phyloP scores from a whole-genome alignment of 2,113 vertebrate genomes.

The Crypturellus undulatus region DNA sequence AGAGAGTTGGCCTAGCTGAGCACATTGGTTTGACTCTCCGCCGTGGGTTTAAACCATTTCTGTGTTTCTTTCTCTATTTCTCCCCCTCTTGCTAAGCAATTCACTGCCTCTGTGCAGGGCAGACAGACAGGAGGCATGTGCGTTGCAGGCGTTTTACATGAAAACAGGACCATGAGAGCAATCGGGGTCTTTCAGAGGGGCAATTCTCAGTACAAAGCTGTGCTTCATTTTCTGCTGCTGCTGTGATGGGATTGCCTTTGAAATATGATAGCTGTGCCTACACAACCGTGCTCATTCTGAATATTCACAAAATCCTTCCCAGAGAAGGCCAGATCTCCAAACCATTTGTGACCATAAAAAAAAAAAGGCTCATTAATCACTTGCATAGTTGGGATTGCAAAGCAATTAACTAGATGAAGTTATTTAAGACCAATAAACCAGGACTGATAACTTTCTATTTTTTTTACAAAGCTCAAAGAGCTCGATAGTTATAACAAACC shows the following conservation, averaged over 20 bases:
- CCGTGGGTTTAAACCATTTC: not conserved
- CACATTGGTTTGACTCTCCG: not conserved
- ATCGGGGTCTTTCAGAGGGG: not conserved
- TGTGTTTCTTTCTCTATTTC: accelerated
- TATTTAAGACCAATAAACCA: not conserved
- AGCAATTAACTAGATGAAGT: not conserved
- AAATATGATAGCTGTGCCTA: not conserved
- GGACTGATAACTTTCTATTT: not conserved
- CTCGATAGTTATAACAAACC: not conserved
- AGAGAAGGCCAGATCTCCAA: not conserved
- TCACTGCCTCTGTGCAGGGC: not conserved
- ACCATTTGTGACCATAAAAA: not conserved
- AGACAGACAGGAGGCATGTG: not conserved
- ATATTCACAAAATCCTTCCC: not conserved
- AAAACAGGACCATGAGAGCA: accelerated
- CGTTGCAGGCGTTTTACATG: accelerated
- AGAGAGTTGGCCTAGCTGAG: not conserved
- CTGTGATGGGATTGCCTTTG: not conserved
- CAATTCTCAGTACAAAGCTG: not conserved
- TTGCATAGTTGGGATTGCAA: not conserved
- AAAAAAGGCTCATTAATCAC: not conserved
- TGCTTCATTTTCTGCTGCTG: not conserved
- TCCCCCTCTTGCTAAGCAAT: not conserved
- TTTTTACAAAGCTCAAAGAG: not conserved
- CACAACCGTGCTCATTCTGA: accelerated